Conservation (phyloP, 2,113 vertebrate genomes). For the Herpetotheres cachinnans region DNA sequence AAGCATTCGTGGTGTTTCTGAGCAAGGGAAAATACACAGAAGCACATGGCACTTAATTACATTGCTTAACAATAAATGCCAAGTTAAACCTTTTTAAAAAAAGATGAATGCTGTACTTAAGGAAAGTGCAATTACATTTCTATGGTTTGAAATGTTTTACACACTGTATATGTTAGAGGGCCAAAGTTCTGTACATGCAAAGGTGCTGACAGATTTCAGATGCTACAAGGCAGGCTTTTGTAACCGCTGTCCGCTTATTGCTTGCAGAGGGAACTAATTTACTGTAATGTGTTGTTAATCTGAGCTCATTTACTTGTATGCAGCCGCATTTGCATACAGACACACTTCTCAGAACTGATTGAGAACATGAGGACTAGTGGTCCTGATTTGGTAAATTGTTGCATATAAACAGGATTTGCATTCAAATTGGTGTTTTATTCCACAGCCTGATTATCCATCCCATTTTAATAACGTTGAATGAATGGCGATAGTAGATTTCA, state of each 20-base stretch:
- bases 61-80: conserved; percentile 66
- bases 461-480: conserved; percentile 22
- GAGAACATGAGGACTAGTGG: background rate
- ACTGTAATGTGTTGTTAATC: conserved; percentile 12
- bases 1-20: conserved; percentile 41
- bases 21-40: conserved; percentile 43
- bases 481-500: background rate
- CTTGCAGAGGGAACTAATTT: background rate
- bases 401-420: conserved; percentile 16
- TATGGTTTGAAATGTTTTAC: conserved; percentile 55
- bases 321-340: conserved; percentile 4
- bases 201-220: conserved; percentile 44
- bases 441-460: conserved; percentile 1
- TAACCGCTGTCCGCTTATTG: background rate
- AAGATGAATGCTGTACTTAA: conserved; percentile 48
- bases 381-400: conserved; percentile 37
- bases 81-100: conserved; percentile 59
- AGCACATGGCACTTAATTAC: conserved; percentile 63
- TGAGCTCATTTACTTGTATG: conserved; percentile 31
- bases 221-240: conserved; percentile 25
- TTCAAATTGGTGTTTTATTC: conserved; percentile 19
- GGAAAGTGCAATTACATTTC: conserved; percentile 47
- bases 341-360: background rate
- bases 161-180: conserved; percentile 15
- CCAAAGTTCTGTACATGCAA: background rate